phyloP scores from a whole-genome alignment of 92 coral and sea anemone genomes.

The Ricordea florida region DNA sequence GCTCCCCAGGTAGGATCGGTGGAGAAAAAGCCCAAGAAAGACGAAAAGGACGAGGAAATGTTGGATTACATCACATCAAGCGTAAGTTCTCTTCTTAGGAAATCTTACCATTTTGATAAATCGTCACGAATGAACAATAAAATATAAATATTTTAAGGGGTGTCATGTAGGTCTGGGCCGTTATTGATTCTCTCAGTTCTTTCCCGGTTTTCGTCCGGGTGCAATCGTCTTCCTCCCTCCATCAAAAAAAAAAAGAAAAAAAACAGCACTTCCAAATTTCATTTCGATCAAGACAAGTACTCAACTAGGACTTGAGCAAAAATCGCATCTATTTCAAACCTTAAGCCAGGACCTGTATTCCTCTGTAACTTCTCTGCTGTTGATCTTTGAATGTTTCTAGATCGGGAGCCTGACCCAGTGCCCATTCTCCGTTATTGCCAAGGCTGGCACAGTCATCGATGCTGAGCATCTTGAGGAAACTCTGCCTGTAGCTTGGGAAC shows the following conservation, averaged over 20 bases:
- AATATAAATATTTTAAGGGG: no score
- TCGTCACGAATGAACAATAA: no score
- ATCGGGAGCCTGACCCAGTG: constrained; percentile 88
- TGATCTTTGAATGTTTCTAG: constrained; percentile 58
- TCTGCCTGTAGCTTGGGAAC: constrained; percentile 96
- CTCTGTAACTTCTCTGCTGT: neutral
- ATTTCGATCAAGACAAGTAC: no score
- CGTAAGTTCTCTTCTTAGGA: constrained; percentile 16
- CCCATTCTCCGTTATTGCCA: constrained; percentile 93
- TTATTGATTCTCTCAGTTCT: no score
- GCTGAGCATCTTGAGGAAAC: constrained; percentile 82
- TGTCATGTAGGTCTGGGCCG: no score
- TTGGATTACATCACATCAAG: constrained; percentile 64
- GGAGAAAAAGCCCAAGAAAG: constrained; percentile 56
- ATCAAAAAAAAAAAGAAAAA: no score
- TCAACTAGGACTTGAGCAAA: no score
- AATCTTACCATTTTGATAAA: neutral
- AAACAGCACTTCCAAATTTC: no score
- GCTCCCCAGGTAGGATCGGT: constrained; percentile 59
- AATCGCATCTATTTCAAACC: no score
- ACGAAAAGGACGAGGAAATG: constrained; percentile 73
- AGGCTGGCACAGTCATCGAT: constrained; percentile 92
- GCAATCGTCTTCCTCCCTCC: no score
- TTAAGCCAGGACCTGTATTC: no score
- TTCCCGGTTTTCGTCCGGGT: no score